A percentile compares a stretch with the other conserved stretches of the same genome.
phyloP scores from a whole-genome alignment of 2,113 vertebrate species.

The Onychorhynchus coronatus region DNA sequence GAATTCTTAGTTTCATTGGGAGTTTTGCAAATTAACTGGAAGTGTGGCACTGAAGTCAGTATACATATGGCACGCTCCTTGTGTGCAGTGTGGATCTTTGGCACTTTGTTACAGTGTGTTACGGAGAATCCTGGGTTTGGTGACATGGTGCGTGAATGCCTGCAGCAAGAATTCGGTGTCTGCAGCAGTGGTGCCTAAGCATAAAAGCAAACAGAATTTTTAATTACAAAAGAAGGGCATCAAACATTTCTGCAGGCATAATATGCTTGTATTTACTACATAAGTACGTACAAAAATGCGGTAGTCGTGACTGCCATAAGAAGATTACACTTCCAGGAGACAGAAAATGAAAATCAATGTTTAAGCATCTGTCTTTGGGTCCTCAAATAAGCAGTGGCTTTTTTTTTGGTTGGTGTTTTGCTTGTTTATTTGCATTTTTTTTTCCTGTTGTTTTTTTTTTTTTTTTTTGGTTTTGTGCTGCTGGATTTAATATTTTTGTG shows the following conservation, averaged over 20 bases:
- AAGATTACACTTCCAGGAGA: background rate
- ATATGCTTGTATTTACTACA: background rate
- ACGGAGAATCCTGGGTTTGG: background rate
- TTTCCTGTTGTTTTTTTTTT: background rate
- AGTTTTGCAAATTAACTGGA: background rate
- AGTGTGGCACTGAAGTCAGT: background rate
- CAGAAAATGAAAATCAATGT: background rate
- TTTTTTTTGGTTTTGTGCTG: background rate
- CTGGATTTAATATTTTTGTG: background rate
- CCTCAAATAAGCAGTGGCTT: background rate
- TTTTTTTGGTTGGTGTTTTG: background rate
- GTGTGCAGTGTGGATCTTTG: background rate
- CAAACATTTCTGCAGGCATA: background rate
- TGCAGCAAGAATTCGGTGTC: background rate
- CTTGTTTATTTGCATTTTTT: background rate
- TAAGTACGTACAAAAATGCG: background rate
- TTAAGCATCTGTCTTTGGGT: background rate
- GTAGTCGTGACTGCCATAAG: background rate
- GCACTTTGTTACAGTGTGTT: background rate
- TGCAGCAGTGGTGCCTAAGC: fast-evolving
- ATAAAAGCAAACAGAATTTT: background rate
- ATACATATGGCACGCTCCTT: fast-evolving
- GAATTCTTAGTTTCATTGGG: background rate
- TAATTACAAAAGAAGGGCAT: background rate
- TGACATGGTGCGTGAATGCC: background rate